A percentile compares a stretch with the other conserved stretches of the same genome.
Conservation (phyloP, 1,140 invertebrate genomes). For the Zaprionus africanus region DNA sequence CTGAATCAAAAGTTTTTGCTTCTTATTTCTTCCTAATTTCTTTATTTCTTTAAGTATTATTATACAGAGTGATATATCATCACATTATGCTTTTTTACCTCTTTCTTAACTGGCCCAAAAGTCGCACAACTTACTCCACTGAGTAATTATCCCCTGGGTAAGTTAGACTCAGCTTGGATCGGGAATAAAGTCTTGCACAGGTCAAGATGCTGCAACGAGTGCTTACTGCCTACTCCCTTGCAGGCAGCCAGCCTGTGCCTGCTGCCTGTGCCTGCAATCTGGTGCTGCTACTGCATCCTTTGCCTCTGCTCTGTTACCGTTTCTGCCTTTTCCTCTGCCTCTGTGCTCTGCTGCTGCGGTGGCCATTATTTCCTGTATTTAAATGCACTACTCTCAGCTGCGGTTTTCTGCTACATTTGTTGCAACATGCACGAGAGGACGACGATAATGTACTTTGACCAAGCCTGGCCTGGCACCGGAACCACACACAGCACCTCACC, state of each 20-base stretch:
- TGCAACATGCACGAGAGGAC: slow-evolving; percentile 61
- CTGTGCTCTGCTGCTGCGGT: slow-evolving; percentile 60
- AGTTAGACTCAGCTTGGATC: background rate
- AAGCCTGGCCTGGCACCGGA: slow-evolving; percentile 24
- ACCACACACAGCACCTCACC: slow-evolving; percentile 13
- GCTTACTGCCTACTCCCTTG: slow-evolving; percentile 22
- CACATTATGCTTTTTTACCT: background rate
- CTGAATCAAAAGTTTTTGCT: background rate
- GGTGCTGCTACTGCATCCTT: slow-evolving; percentile 13
- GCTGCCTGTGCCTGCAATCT: background rate
- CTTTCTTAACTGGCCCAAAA: background rate
- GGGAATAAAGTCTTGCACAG: background rate
- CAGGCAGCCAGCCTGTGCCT: background rate
- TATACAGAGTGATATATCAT: background rate
- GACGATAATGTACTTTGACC: slow-evolving; percentile 77
- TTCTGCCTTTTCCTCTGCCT: background rate
- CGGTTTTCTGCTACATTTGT: slow-evolving; percentile 82
- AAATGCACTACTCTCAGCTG: slow-evolving; percentile 81
- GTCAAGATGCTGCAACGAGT: slow-evolving; percentile 22
- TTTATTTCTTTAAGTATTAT: background rate
- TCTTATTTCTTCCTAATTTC: background rate
- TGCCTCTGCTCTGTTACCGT: background rate
- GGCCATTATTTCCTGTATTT: slow-evolving; percentile 81
- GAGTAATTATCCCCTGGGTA: background rate
- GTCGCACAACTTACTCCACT: background rate